A percentile compares a stretch with the other conserved stretches of the same genome.
phyloP scores from a whole-genome alignment of 1,140 invertebrate genomes.

The Philopotamus ludificatus region DNA sequence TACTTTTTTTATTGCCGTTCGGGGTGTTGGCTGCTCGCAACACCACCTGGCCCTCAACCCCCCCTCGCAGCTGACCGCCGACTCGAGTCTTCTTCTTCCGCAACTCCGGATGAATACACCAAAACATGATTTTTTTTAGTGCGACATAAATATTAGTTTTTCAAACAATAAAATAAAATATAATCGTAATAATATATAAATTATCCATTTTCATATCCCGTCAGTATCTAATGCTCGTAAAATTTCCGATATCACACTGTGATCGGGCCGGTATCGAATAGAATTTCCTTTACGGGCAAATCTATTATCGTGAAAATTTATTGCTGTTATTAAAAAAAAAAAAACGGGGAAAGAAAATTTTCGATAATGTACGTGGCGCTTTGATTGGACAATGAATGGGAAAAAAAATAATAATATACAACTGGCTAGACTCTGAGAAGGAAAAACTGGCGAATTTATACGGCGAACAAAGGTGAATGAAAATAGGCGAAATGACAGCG shows the following conservation, averaged over 20 bases:
- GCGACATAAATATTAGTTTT: background rate
- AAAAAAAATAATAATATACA: background rate
- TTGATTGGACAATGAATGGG: constrained; percentile 8
- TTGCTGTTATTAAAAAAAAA: constrained; percentile 17
- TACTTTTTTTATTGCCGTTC: constrained; percentile 41
- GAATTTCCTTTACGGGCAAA: background rate
- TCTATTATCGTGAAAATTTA: constrained; percentile 19
- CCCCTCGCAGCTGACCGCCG: constrained; percentile 3
- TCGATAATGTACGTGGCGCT: constrained; percentile 7
- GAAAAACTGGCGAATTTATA: constrained; percentile 20
- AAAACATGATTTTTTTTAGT: too few species aligned
- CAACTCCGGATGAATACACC: too few species aligned
- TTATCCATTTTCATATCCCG: background rate
- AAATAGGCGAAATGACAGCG: constrained; percentile 23
- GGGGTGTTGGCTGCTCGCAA: background rate
- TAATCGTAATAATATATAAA: background rate
- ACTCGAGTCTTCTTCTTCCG: too few species aligned
- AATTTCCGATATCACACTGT: background rate
- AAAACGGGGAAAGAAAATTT: constrained; percentile 4
- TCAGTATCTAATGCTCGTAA: background rate
- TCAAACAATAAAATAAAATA: background rate
- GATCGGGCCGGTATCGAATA: constrained; percentile 11
- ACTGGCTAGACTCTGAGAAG: background rate
- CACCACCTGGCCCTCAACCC: background rate
- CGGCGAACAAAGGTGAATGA: constrained; percentile 21